Percentiles rank a stretch among this genome's conserved stretches.
phyloP scores from a whole-genome alignment of 2,888 invertebrate genomes.

The Nesidiocoris tenuis region DNA sequence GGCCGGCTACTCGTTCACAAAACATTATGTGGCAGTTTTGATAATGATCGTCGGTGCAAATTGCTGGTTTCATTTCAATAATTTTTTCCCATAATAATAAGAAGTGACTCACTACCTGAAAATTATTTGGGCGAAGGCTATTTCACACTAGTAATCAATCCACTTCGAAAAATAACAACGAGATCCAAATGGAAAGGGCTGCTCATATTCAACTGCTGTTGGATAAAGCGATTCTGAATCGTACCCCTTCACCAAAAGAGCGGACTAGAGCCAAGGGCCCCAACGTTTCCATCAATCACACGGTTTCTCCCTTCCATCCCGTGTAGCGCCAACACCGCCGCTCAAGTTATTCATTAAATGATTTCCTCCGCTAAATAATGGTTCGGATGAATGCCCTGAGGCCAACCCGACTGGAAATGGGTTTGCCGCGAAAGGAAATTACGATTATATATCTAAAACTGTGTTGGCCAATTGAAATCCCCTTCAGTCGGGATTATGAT shows the following conservation, averaged over 20 bases:
- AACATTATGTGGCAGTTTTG: no score
- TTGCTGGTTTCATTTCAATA: no score
- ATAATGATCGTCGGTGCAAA: no score
- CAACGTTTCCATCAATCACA: conserved; percentile 40
- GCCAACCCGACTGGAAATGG: conserved; percentile 35
- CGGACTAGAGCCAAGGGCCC: neutral
- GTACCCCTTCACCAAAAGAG: neutral
- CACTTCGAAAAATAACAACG: no score
- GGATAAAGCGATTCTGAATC: no score
- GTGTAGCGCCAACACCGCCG: conserved; percentile 1
- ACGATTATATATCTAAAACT: conserved; percentile 41
- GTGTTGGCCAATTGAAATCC: conserved; percentile 32
- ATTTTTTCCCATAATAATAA: no score
- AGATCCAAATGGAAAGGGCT: no score
- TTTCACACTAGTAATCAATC: no score
- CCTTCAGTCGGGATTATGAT: conserved; percentile 24
- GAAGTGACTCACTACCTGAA: no score
- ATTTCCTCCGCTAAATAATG: conserved; percentile 37
- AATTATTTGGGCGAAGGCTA: no score
- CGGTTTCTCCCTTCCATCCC: conserved; percentile 1
- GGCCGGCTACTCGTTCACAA: no score
- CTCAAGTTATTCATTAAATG: conserved; percentile 39
- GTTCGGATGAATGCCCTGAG: conserved; percentile 32
- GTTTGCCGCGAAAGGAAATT: conserved; percentile 39
- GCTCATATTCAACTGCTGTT: no score